Conservation (phyloP, 1,140 invertebrate genomes). For the Ips typographus region DNA sequence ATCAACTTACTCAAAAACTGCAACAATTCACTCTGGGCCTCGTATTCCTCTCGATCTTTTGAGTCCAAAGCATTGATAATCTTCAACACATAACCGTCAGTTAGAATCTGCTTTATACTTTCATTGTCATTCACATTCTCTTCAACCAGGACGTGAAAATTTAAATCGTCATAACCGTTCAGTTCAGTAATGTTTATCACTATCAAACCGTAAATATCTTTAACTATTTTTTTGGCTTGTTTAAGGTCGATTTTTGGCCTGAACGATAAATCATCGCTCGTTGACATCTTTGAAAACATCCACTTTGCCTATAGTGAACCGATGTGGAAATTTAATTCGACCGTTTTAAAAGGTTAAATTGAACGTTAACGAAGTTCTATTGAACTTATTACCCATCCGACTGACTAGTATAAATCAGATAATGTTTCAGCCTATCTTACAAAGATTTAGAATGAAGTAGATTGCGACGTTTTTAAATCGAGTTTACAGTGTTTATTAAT, state of each 20-base stretch:
- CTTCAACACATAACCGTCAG: slow-evolving; percentile 76
- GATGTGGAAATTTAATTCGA: no score
- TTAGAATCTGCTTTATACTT: slow-evolving; percentile 30
- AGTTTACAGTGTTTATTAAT: no score
- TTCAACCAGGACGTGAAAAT: slow-evolving; percentile 57
- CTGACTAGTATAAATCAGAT: no score
- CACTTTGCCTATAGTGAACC: no score
- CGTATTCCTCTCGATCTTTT: slow-evolving; percentile 62
- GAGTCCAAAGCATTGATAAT: slow-evolving; percentile 80
- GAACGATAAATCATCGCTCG: neutral
- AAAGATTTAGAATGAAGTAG: no score
- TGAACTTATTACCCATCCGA: no score
- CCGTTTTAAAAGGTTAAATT: no score
- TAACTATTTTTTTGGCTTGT: slow-evolving; percentile 58
- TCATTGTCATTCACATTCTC: slow-evolving; percentile 29
- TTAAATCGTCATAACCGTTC: slow-evolving; percentile 81
- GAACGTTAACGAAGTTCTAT: no score
- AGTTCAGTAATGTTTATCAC: slow-evolving; percentile 66
- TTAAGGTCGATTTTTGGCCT: slow-evolving; percentile 53
- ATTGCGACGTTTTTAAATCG: no score
- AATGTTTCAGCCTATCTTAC: no score
- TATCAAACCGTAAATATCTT: slow-evolving; percentile 69
- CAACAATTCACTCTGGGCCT: slow-evolving; percentile 71
- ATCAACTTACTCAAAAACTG: slow-evolving; percentile 59
- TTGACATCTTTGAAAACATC: neutral